A percentile compares a stretch with the other conserved stretches of the same genome.
These are phyloP conservation scores for Rhogogaster chlorosoma DNA, from an alignment of 2,888 invertebrate genomes.

Conservation along the genomic window DNA sequence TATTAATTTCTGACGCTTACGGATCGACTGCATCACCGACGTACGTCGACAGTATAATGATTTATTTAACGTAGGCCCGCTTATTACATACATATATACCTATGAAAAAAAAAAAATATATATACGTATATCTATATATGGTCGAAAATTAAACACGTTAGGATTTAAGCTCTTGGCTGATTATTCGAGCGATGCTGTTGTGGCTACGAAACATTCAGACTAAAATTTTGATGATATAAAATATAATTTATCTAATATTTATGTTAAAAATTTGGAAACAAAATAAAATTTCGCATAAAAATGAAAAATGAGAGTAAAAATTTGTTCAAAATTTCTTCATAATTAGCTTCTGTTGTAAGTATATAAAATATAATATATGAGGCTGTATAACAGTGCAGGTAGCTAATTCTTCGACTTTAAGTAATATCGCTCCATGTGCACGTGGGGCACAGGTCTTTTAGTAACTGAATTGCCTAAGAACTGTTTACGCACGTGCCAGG, in stretches of 20 bases:
- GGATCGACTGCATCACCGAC: constrained; percentile 23
- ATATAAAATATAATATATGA: no score
- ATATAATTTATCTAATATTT: no score
- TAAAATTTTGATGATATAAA: no score
- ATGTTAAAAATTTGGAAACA: no score
- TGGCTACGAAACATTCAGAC: no score
- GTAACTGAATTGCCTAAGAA: constrained; percentile 64
- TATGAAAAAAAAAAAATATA: not conserved
- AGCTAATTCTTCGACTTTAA: not conserved
- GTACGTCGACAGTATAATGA: constrained; percentile 30
- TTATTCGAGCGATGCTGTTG: no score
- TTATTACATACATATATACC: not conserved
- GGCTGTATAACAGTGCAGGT: not conserved
- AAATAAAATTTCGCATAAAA: no score
- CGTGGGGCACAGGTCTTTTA: constrained; percentile 39
- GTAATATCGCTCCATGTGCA: not conserved
- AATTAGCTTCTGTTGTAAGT: no score
- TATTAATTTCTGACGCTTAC: constrained; percentile 20
- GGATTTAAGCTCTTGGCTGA: no score
- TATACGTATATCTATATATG: not conserved
- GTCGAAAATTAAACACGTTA: not conserved
- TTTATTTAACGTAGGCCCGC: constrained; percentile 4
- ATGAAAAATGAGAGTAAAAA: no score
- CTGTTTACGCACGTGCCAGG: constrained; percentile 77
- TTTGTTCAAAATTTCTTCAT: no score